Conservation (phyloP, 2,888 invertebrate species). For the Oligia strigilis region DNA sequence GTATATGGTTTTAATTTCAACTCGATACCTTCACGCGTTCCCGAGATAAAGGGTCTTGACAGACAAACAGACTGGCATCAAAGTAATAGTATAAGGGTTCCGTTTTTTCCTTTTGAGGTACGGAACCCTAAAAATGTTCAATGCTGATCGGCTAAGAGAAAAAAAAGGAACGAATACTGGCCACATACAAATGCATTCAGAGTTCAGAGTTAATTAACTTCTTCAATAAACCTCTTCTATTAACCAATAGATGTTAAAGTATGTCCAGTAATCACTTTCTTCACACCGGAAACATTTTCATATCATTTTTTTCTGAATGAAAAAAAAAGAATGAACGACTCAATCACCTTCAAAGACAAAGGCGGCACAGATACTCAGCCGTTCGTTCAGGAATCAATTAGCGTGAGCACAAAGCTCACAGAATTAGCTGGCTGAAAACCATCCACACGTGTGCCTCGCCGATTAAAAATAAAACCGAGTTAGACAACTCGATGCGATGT, state of each 20-base stretch:
- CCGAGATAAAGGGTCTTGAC: too few species aligned
- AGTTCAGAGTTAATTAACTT: constrained; percentile 23
- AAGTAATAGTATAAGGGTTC: too few species aligned
- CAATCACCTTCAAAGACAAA: constrained; percentile 79
- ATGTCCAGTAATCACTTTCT: constrained; percentile 40
- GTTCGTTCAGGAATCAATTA: constrained; percentile 86
- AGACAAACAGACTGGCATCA: too few species aligned
- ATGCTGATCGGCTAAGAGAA: not conserved
- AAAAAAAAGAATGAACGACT: constrained; percentile 69
- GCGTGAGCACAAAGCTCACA: constrained; percentile 81
- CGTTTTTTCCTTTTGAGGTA: too few species aligned
- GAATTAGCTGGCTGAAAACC: constrained; percentile 77
- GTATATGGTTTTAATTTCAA: too few species aligned
- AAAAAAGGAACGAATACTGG: not conserved
- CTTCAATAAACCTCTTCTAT: constrained; percentile 18
- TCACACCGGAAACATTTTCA: constrained; percentile 50
- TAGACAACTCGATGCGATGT: constrained; percentile 78
- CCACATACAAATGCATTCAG: not conserved
- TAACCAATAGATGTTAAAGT: constrained; percentile 42
- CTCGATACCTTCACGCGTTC: too few species aligned
- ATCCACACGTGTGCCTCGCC: constrained; percentile 79
- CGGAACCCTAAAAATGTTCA: not conserved
- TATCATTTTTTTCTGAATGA: constrained; percentile 26
- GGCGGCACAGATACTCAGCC: constrained; percentile 73
- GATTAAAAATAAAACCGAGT: constrained; percentile 85